A percentile compares a stretch with the other conserved stretches of the same genome.
phyloP scores from a whole-genome alignment of 2,888 invertebrate species.

The Alitta virens region DNA sequence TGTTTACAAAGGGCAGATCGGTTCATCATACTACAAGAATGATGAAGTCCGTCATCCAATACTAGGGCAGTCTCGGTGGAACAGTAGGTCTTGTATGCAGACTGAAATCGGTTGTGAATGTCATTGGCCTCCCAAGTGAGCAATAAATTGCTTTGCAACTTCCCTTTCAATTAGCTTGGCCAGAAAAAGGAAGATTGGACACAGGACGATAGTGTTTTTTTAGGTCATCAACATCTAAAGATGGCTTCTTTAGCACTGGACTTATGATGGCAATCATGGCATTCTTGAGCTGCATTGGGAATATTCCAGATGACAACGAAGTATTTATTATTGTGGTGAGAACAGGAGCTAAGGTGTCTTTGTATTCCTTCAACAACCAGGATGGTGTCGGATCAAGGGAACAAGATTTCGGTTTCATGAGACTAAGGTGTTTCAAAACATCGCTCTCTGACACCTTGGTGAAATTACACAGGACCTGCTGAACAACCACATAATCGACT shows the following conservation, averaged over 20 bases:
- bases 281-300: background rate
- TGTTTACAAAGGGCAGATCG: too few relatives aligned
- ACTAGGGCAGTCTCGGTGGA: too few relatives aligned
- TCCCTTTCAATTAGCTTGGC: slow-evolving; percentile 3
- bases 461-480: background rate
- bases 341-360: background rate
- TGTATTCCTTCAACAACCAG: slow-evolving; percentile 1
- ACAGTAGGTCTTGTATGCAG: too few relatives aligned
- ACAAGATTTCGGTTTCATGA: background rate
- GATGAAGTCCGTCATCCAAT: too few relatives aligned
- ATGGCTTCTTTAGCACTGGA: slow-evolving; percentile 1
- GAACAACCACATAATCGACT: background rate
- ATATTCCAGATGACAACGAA: background rate
- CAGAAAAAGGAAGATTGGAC: slow-evolving; percentile 4
- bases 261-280: background rate
- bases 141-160: background rate
- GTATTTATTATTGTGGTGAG: background rate
- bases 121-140: background rate
- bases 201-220: slow-evolving; percentile 8
- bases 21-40: too few relatives aligned
- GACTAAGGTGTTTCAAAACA: background rate
- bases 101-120: too few relatives aligned
- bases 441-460: background rate
- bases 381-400: slow-evolving; percentile 4
- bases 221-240: background rate